Evolutionary conservation across 2,113 vertebrate genomes (phyloP).

Genomic region (Rattus norvegicus): GRCr8 NC_086028.1:41217001-41217500

Average conservation of each 20-base stretch:
- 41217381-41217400: too few relatives aligned
- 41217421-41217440: too few relatives aligned
- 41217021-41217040: neutral
- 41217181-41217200: neutral
- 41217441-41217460: too few relatives aligned
- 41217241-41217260: conserved; percentile 52
- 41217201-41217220: neutral
- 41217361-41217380: too few relatives aligned
- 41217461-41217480: conserved; percentile 41
- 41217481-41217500: conserved; percentile 13
- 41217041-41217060: neutral
- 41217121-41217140: neutral
- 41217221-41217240: neutral
- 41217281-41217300: neutral
- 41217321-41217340: conserved; percentile 5
- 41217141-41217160: neutral
- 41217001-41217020: neutral
- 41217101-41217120: neutral
- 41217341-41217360: conserved; percentile 28
- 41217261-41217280: conserved; percentile 42
- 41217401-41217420: too few relatives aligned
- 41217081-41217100: neutral
- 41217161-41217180: neutral
- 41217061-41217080: neutral
- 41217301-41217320: neutral